Evolutionary conservation across 2,113 vertebrate genomes (phyloP).

Genomic region (Peromyscus californicus): DNA sequence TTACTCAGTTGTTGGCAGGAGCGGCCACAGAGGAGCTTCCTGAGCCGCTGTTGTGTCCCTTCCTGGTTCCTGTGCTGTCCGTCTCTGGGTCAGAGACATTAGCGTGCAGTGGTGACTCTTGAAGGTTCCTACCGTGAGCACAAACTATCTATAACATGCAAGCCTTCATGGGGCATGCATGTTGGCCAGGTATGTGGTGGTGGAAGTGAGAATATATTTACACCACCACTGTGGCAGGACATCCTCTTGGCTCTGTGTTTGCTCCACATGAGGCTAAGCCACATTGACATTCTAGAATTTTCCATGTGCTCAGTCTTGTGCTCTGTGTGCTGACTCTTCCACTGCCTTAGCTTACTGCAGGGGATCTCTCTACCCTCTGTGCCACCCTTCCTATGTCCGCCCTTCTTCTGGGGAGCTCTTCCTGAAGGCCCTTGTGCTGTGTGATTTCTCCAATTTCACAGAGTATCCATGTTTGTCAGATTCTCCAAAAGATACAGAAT

Average conservation of each 20-base stretch:
- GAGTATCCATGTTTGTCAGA: background rate
- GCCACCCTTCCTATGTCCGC: background rate
- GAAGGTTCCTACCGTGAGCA: background rate
- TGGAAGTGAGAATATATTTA: background rate
- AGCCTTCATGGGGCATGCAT: background rate
- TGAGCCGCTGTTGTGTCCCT: background rate
- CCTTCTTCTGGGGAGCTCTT: background rate
- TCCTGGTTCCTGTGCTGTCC: background rate
- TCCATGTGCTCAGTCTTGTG: background rate
- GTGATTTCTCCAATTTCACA: background rate
- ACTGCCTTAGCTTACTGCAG: background rate
- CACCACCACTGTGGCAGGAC: background rate
- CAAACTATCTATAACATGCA: no score
- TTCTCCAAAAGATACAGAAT: background rate
- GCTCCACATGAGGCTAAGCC: rapidly evolving
- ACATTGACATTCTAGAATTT: background rate
- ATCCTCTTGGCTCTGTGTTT: background rate
- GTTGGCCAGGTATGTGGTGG: background rate
- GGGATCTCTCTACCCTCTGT: background rate
- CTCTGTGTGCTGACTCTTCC: background rate
- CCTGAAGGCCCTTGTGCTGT: background rate
- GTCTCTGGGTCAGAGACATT: background rate
- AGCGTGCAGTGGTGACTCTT: background rate
- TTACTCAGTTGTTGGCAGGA: background rate
- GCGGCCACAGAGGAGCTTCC: background rate